Base-by-base conservation (phyloP, 2,888 invertebrate genomes). In the Branchinecta sandiegonensis region DNA sequence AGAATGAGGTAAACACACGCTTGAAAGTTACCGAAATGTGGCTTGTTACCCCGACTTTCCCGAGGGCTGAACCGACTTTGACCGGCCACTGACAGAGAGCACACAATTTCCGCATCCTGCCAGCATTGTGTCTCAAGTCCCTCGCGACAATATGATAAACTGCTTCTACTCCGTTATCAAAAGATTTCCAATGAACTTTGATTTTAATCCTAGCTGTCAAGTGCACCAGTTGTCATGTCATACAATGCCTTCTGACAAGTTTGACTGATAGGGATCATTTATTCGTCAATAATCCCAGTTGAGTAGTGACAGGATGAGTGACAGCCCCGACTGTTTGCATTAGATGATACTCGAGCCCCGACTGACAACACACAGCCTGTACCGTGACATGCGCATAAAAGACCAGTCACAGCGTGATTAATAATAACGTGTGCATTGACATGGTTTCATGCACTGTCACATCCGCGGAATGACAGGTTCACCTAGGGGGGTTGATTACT, bases 261-360 rank as follows among this genome's bases (percentile, higher is more conserved):
- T 17, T 56, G 63, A 56, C 63, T 56, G 63, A 56, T 56, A 56
- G 63, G 14, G 63, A 37, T 37, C 37, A 37, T 37, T 37, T 37
- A 37, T 37, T 37, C 63, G 23, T 56, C 63, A 56, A 56, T 56
- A 17, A 56, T 56, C 63, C 23, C 63, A n/a, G 23, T 56, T 56
- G 63, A 56, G n/a, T 56, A 56, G 63, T 56, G 63, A 56, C 63
- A 56, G 63, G 23, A 56, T 56, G 63, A 56, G 9, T 56, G 63
- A 56, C 63, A 56, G 63, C 63, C 63, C 63, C 23, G 63, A 56
- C 63, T 56, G 10, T 56, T 56, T 56, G 11, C 23, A 56, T 56
- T 56, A 56, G 63, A 56, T 56, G 63, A 56, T 56, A 56, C 63
- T 56, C 23, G 63, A 56, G 23, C 63, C 23, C 23, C 14, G 10